Percentiles rank a stretch among this genome's conserved stretches.
These are phyloP conservation scores for Steatornis caripensis DNA, from an alignment of 2,113 vertebrate genomes.

Conservation along the genomic window DNA sequence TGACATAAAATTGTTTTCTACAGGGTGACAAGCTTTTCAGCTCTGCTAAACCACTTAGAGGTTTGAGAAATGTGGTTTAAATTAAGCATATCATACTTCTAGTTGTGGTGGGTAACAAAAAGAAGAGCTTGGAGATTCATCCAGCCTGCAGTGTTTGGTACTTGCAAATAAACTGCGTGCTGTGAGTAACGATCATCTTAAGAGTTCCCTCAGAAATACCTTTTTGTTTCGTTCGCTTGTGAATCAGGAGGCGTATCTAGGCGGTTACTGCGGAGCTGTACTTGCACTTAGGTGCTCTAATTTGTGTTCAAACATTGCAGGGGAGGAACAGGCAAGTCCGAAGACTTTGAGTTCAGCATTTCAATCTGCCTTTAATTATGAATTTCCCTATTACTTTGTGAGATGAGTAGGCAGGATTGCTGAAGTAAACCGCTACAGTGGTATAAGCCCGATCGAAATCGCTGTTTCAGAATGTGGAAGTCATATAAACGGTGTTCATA, in stretches of 20 bases:
- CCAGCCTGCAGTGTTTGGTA: not conserved
- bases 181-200: not conserved
- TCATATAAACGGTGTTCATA: not conserved
- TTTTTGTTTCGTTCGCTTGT: not conserved
- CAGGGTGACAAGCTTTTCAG: not conserved
- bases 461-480: not conserved
- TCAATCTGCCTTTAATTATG: not conserved
- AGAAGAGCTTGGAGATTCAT: constrained; percentile 24
- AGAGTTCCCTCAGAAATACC: not conserved
- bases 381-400: not conserved
- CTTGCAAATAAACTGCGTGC: not conserved
- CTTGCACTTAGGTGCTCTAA: not conserved
- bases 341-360: not conserved
- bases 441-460: not conserved
- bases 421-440: not conserved
- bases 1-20: not conserved
- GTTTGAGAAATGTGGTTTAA: constrained; percentile 52
- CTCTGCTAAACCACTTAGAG: constrained; percentile 9
- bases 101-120: constrained; percentile 30
- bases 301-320: rapidly evolving
- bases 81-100: constrained; percentile 57
- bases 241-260: not conserved
- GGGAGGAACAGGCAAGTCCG: not conserved
- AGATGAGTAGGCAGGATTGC: not conserved
- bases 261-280: not conserved